A percentile compares a stretch with the other conserved stretches of the same genome.
phyloP scores from a whole-genome alignment of 1,140 invertebrate genomes.

The Dreissena rostriformis region DNA sequence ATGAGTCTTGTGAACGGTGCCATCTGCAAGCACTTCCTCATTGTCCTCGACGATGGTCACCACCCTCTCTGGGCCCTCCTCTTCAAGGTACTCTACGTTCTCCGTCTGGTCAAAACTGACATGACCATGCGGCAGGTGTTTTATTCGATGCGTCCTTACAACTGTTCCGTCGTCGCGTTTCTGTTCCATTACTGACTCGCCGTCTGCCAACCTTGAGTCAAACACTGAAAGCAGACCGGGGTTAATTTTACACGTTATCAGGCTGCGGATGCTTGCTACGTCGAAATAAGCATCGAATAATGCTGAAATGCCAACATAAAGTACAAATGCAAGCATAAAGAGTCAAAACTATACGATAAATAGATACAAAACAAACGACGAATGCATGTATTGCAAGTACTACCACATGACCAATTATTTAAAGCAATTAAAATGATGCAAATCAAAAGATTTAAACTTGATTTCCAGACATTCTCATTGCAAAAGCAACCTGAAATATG shows the following conservation, averaged over 20 bases:
- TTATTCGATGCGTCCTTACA: slow-evolving; percentile 61
- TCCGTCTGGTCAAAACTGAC: slow-evolving; percentile 38
- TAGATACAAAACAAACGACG: too few species aligned
- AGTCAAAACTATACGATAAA: too few species aligned
- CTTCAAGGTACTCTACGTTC: slow-evolving; percentile 54
- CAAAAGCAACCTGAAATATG: too few species aligned
- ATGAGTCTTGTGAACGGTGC: slow-evolving; percentile 71
- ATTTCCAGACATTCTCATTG: not conserved
- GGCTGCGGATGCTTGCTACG: too few species aligned
- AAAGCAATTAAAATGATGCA: not conserved
- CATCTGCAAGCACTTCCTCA: slow-evolving; percentile 75
- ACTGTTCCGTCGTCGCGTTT: slow-evolving; percentile 73
- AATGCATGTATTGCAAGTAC: too few species aligned
- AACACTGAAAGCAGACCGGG: slow-evolving; percentile 72
- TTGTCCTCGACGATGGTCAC: slow-evolving; percentile 68
- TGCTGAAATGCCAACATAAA: too few species aligned
- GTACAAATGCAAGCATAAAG: too few species aligned
- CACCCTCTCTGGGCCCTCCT: slow-evolving; percentile 65
- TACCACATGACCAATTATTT: not conserved
- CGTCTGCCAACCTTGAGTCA: slow-evolving; percentile 59
- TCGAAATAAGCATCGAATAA: slow-evolving; percentile 24
- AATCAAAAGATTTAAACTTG: not conserved
- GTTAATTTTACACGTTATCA: not conserved
- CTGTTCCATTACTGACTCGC: slow-evolving; percentile 69
- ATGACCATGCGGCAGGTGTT: slow-evolving; percentile 28